Evolutionary conservation across 2,888 invertebrate species (phyloP).

Genomic region (Druceiella hillmani): DNA sequence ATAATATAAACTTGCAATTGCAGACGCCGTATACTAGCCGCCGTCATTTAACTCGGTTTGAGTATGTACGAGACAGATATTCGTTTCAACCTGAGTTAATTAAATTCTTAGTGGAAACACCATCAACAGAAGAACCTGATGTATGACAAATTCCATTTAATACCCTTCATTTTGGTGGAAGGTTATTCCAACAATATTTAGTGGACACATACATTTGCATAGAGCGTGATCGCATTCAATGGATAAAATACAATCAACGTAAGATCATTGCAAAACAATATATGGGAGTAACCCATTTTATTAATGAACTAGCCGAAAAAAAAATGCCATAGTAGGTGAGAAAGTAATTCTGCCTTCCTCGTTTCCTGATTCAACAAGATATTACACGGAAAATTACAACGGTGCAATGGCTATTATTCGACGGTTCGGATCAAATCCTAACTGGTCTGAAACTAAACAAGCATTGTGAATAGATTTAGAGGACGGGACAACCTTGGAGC

Average conservation of each 20-base stretch:
- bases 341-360: constrained; percentile 20
- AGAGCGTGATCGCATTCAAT: constrained; percentile 18
- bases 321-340: constrained; percentile 19
- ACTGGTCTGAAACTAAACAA: constrained; percentile 25
- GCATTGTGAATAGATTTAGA: constrained; percentile 19
- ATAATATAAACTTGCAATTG: constrained; percentile 18
- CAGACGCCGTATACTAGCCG: constrained; percentile 17
- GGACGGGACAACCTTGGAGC: constrained; percentile 19
- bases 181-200: constrained; percentile 19
- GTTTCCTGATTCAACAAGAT: constrained; percentile 16
- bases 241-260: constrained; percentile 19
- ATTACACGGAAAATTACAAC: constrained; percentile 19
- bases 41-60: constrained; percentile 19
- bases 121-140: constrained; percentile 18
- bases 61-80: constrained; percentile 19
- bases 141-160: constrained; percentile 18
- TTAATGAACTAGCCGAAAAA: constrained; percentile 17
- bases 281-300: constrained; percentile 17
- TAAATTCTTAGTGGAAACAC: constrained; percentile 15
- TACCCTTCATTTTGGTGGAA: constrained; percentile 16
- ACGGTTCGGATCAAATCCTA: constrained; percentile 23
- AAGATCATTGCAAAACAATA: constrained; percentile 19
- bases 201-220: constrained; percentile 16
- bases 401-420: constrained; percentile 23
- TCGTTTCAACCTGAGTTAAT: constrained; percentile 17